A percentile compares a stretch with the other conserved stretches of the same genome.
phyloP scores from a whole-genome alignment of 2,113 vertebrate species.

The Oplegnathus fasciatus region DNA sequence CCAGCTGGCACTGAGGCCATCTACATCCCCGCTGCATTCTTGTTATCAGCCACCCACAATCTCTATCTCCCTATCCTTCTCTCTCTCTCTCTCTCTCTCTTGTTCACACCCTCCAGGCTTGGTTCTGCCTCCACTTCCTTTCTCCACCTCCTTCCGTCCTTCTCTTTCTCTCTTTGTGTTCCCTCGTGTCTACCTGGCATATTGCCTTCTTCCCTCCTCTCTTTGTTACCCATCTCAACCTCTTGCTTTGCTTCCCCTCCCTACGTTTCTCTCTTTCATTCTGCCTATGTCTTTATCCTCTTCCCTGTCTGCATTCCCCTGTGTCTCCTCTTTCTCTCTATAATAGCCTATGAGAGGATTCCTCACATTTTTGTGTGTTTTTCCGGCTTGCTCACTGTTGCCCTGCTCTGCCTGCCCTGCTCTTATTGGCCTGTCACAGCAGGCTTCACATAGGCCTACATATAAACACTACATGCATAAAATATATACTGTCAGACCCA shows the following conservation, averaged over 20 bases:
- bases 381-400: constrained; percentile 22
- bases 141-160: constrained; percentile 41
- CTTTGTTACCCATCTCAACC: constrained; percentile 41
- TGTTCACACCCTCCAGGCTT: constrained; percentile 45
- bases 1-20: constrained; percentile 68
- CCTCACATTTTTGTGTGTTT: constrained; percentile 73
- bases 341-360: constrained; percentile 62
- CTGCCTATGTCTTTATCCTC: constrained; percentile 25
- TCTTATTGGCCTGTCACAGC: constrained; percentile 45
- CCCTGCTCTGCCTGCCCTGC: constrained; percentile 18
- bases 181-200: constrained; percentile 57
- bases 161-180: constrained; percentile 5
- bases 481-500: background rate
- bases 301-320: constrained; percentile 33
- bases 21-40: constrained; percentile 54
- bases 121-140: constrained; percentile 47
- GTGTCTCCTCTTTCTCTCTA: constrained; percentile 29
- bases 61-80: constrained; percentile 9
- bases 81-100: constrained; percentile 9
- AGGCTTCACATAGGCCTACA: background rate
- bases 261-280: background rate
- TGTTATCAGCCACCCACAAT: constrained; percentile 60
- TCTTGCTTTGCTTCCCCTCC: background rate
- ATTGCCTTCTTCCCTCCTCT: constrained; percentile 34
- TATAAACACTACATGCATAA: background rate